These are phyloP conservation scores for Tenthredo mesomela DNA, from an alignment of 2,888 invertebrate species.

Conservation along the genomic window DNA sequence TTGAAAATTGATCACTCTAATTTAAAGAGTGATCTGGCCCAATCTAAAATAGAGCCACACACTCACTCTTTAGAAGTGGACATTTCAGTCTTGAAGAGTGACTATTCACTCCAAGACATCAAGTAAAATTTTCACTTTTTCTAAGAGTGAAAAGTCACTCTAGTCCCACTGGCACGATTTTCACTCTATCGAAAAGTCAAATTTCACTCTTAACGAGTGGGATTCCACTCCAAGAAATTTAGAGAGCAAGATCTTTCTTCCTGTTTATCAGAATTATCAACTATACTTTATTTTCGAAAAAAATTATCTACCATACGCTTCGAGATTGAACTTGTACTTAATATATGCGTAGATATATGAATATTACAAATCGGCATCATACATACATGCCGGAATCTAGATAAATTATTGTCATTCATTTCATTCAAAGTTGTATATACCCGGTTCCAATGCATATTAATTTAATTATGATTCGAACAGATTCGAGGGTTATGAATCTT, in stretches of 20 bases:
- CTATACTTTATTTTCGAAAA: background rate
- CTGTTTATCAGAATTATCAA: background rate
- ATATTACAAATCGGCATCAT: background rate
- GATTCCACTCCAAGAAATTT: too few relatives aligned
- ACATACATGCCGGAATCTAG: background rate
- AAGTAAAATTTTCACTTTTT: too few relatives aligned
- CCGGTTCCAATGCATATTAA: background rate
- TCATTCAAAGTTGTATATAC: background rate
- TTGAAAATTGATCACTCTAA: too few relatives aligned
- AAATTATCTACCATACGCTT: background rate
- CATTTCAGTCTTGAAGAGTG: too few relatives aligned
- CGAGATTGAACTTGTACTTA: background rate
- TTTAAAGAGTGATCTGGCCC: too few relatives aligned
- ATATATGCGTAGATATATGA: background rate
- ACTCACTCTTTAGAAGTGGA: too few relatives aligned
- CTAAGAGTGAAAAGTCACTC: too few relatives aligned
- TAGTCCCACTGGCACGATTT: too few relatives aligned
- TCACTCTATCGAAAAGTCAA: too few relatives aligned
- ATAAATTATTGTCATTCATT: constrained; percentile 32
- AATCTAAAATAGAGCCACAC: too few relatives aligned
- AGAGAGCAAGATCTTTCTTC: constrained; percentile 18
- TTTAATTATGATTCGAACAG: constrained; percentile 3
- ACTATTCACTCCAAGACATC: too few relatives aligned
- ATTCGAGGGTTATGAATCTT: background rate
- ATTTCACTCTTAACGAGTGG: too few relatives aligned